Evolutionary conservation across 2,888 invertebrate species (phyloP), one percentile per base, ranked within the genome.

Genomic region (Drosophila trichaetosa): DNA sequence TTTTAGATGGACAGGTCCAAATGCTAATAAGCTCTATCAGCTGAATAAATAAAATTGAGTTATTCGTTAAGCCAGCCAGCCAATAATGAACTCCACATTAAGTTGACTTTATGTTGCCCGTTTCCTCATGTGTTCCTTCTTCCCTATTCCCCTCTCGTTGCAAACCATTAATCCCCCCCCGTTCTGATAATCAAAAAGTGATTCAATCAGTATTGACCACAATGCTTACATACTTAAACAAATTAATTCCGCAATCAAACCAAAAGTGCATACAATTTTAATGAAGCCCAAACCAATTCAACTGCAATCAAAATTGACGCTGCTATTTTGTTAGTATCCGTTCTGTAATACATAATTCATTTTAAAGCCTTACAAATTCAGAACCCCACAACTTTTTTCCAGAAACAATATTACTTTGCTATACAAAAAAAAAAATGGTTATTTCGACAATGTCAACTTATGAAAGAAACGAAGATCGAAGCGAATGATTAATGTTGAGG

Each of bases 401-500:
- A 80, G 74, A 78, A 74, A 79, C 79, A 69, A 60, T 31, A 40
- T 60, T 64, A 69, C 24, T 46, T 46, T 6, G 58, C 54, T 11
- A 21, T 1, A 52, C 27, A 57, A 58, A 62, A 27, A 18, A 48
- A 54, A 57, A 33, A 57, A 31, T 29, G 29, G 5, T 6, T 49
- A 29, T 18, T 29, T 49, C 6, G 11, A 42, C 29, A 53, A 33
- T 10, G 36, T 2, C 34, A 21, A 24, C 8, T 46, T 33, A 21
- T 49, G 38, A 70, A 74, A 74, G 54, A 71, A 75, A 75, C 8
- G 16, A 76, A 74, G 82, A 89, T 82, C 79, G 62, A 57, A 52
- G 18, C 74, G 69, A 69, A 89, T 87, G 89, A 87, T 89, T 87
- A 89, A 89, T 87, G 89, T 71, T 69, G 36, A 59, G 67, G 70